These are phyloP conservation scores for Tipula lateralis DNA, from an alignment of 2,888 invertebrate species.

Conservation along the genomic window DNA sequence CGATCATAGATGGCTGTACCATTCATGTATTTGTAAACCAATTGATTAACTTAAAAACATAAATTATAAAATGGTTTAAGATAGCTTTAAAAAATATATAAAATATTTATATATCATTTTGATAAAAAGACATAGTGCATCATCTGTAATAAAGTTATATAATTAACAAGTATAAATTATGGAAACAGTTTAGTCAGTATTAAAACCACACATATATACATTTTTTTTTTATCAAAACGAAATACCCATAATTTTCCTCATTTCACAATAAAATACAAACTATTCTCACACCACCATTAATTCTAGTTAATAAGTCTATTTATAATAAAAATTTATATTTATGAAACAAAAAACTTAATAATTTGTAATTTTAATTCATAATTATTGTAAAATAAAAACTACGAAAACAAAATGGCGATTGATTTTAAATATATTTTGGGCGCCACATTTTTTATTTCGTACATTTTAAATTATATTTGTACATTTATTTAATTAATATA, in stretches of 20 bases:
- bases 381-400: not conserved
- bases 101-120: not conserved
- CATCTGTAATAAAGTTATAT: not conserved
- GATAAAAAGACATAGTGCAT: not conserved
- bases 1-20: not conserved
- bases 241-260: not conserved
- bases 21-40: not conserved
- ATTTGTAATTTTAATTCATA: not conserved
- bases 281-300: not conserved
- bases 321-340: not conserved
- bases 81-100: conserved; percentile 16
- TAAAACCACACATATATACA: not conserved
- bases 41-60: not conserved
- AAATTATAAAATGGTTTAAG: not conserved
- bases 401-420: not conserved
- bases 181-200: not conserved
- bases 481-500: conserved; percentile 4
- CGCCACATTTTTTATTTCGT: not conserved
- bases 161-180: not conserved
- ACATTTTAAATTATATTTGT: conserved; percentile 14
- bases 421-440: not conserved
- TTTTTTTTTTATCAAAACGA: not conserved
- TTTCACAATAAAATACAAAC: not conserved
- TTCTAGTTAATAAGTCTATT: not conserved
- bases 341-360: conserved; percentile 1